Percentiles rank a stretch among this genome's conserved stretches.
These are phyloP conservation scores for Drosophila falleni DNA, from an alignment of 2,888 invertebrate genomes.

Conservation along the genomic window DNA sequence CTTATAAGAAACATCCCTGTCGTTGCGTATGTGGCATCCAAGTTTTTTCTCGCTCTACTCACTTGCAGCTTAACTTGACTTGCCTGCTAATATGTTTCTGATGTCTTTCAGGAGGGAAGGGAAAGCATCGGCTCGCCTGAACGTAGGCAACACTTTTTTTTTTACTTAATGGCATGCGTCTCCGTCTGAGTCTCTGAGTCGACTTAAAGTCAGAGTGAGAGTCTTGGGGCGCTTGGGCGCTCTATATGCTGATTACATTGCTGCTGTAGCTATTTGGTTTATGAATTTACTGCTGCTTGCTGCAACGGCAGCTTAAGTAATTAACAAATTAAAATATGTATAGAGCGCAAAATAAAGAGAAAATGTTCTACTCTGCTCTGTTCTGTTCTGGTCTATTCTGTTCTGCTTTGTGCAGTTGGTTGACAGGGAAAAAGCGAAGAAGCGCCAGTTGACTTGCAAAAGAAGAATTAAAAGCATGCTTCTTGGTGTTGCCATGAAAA, in stretches of 20 bases:
- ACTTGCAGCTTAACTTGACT: conserved; percentile 44
- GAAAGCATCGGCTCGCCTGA: conserved; percentile 2
- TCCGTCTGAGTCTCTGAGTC: conserved; percentile 21
- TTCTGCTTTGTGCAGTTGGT: conserved; percentile 19
- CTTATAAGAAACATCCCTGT: conserved; percentile 26
- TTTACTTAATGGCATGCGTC: conserved; percentile 41
- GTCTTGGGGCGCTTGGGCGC: conserved; percentile 31
- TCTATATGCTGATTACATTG: conserved; percentile 73
- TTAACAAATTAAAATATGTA: conserved; percentile 79
- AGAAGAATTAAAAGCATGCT: conserved; percentile 40
- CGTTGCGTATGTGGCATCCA: conserved; percentile 29
- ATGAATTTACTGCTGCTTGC: conserved; percentile 66
- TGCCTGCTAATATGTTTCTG: conserved; percentile 76
- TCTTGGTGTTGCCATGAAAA: conserved; percentile 42
- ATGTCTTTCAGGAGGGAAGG: conserved; percentile 54
- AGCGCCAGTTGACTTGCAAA: conserved; percentile 21
- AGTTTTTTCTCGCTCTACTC: conserved; percentile 13
- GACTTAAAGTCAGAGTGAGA: conserved; percentile 10
- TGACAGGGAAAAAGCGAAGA: conserved; percentile 29
- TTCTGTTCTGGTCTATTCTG: conserved; percentile 2
- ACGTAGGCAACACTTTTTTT: conserved; percentile 47
- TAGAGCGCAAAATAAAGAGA: conserved; percentile 32
- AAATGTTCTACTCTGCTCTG: conserved; percentile 25
- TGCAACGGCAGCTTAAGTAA: conserved; percentile 70
- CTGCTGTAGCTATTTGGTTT: conserved; percentile 58